Evolutionary conservation across 2,797 vertebrate genomes (phyloP), one percentile per base, ranked within the genome.

Genomic region (Acanthornis magna): DNA sequence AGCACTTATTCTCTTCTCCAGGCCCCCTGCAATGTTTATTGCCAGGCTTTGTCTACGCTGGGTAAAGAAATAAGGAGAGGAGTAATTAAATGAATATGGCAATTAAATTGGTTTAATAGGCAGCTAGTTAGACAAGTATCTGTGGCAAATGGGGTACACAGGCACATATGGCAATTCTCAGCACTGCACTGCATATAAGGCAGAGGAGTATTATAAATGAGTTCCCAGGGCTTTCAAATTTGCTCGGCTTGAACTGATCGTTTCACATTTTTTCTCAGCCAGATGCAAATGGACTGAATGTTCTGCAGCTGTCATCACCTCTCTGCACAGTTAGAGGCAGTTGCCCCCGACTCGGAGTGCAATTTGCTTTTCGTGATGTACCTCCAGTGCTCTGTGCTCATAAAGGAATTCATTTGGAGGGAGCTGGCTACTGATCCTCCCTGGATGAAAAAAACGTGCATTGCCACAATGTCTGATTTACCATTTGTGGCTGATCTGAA

Each of bases 231-330:
- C 61, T 84, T 91, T 36, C 87, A 89, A 48, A 89, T 70, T 36
- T 68, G 57, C 88, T 50, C 11, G 16, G 32, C 63, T 84, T 92
- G 71, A 92, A 54, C 48, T 89, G 63, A 78, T 45, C 94, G 53
- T 70, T 95, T 74, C 27, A 27, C 68, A 38, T 94, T 92, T 95
- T 89, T 75, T 75, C 77, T 61, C 61, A 88, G 91, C 78, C 75
- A 85, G 68, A 81, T 73, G 85, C 72, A 84, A 91, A 92, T 45
- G 77, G 82, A 95, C 88, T 91, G 57, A 90, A 67, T 88, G 73
- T 74, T 95, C 82, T 90, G 62, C 90, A 87, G 77, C 95, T 96
- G 85, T 95, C 93, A 94, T 85, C 95, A 85, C 91, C 93, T 94
- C 92, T 70, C 84, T 76, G 93, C 63, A 58, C 5, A 51, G 89